Evolutionary conservation across 30 jellyfish, hydroid and myxozoan species (phyloP), one percentile per base, ranked within the genome.

Genomic region (Haliclystus octoradiatus): DNA sequence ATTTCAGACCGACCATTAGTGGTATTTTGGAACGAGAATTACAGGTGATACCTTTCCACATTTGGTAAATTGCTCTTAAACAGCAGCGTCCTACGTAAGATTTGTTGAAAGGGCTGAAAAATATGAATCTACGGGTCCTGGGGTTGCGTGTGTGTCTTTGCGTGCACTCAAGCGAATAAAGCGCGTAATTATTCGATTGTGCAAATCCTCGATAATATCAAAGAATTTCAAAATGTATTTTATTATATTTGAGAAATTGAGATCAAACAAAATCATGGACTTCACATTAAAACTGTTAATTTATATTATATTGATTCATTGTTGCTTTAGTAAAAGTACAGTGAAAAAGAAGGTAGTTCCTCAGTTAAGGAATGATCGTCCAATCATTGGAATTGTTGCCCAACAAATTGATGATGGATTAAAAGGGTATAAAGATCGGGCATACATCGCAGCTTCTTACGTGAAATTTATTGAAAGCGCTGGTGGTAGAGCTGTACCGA

Each of bases 401-500:
- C 99, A 91, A 53, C 66, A 62, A 31, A 33, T 82, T 1, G 51
- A 77, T 31, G 79, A 40, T 5, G 24, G 40, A 26, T 84, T 65
- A 2, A 81, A 84, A 1, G 81, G 81, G 7, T 24, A 65, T 12
- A 52, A 35, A 49, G 95, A 88, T 0, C 46, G 24, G 5, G 66
- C 94, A 15, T 91, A 82, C 53, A 74, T 91, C 13, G 91, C 95
- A 1, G 95, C 99, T 12, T 77, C 94, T 1, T 91, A 91, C 63
- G 94, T 91, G 68, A 91, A 91, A 62, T 91, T 61, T 80, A 52
- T 91, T 3, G 95, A 91, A 63, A 63, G 92, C 66, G 94, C 95
- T 23, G 99, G 99, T 5, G 99, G 92, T 5, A 52, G 95, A 53
- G 99, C 78, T 26, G 99, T 91, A 30, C 99, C 99, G 0, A 79